These are phyloP conservation scores for Hirudinaria manillensis DNA, from an alignment of 2,888 invertebrate genomes.

Conservation along the genomic window DNA sequence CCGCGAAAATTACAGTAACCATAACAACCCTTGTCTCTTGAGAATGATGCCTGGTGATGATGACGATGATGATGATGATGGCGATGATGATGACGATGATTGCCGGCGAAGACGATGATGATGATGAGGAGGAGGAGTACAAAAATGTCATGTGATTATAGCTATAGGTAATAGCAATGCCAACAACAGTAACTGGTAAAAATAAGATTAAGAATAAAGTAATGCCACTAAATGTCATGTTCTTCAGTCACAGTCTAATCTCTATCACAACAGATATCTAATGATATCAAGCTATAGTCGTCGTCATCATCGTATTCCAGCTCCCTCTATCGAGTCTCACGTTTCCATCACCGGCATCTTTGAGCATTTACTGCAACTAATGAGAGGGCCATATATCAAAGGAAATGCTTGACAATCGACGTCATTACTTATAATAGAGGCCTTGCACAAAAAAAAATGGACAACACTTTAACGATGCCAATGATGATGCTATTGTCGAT, in stretches of 20 bases:
- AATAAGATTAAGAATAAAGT: too few species aligned
- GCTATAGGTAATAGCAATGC: too few species aligned
- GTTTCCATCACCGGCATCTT: not conserved
- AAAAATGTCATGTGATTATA: too few species aligned
- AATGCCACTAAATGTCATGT: not conserved
- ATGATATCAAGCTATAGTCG: not conserved
- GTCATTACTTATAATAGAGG: not conserved
- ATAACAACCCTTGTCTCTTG: not conserved
- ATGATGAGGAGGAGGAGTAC: not conserved
- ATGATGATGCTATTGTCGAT: constrained; percentile 6
- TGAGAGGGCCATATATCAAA: not conserved
- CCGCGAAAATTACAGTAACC: constrained; percentile 7
- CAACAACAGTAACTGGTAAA: too few species aligned
- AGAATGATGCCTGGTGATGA: not conserved
- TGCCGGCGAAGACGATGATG: not conserved
- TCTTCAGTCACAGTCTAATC: not conserved
- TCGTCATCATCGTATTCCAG: constrained; percentile 2
- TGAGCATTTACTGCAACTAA: not conserved
- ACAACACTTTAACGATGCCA: constrained; percentile 8
- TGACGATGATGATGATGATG: not conserved
- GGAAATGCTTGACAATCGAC: not conserved
- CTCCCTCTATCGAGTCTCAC: not conserved
- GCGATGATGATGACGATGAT: not conserved
- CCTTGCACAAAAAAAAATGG: not conserved
- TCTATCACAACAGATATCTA: not conserved